These are phyloP conservation scores for Epirrita christyi DNA, from an alignment of 2,888 invertebrate species.

Conservation along the genomic window DNA sequence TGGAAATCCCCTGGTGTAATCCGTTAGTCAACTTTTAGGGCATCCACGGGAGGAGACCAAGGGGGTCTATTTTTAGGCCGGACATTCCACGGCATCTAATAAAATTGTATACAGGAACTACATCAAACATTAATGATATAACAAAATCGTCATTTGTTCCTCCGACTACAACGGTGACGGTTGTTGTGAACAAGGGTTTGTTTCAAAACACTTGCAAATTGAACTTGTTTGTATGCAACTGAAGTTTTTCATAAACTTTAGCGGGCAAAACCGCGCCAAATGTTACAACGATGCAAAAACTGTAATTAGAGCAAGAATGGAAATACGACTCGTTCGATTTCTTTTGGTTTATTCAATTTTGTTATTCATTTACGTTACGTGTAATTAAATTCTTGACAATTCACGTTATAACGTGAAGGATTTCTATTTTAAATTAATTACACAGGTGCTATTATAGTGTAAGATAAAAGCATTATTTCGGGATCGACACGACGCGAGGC, in stretches of 20 bases:
- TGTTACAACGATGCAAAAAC: constrained; percentile 60
- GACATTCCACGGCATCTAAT: too few relatives aligned
- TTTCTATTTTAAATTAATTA: too few relatives aligned
- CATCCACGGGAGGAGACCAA: too few relatives aligned
- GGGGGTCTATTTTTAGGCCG: too few relatives aligned
- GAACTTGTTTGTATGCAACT: constrained; percentile 69
- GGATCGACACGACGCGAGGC: too few relatives aligned
- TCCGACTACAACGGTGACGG: constrained; percentile 37
- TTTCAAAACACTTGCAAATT: constrained; percentile 61
- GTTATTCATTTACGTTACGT: constrained; percentile 58
- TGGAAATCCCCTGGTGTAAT: neutral
- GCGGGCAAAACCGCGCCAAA: constrained; percentile 56
- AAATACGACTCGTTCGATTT: constrained; percentile 58
- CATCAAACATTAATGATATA: too few relatives aligned
- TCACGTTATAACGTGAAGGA: constrained; percentile 25
- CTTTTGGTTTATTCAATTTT: constrained; percentile 52
- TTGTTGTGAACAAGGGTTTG: constrained; percentile 38
- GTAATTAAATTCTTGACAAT: constrained; percentile 62
- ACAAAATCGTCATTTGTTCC: constrained; percentile 15
- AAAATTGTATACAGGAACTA: too few relatives aligned
- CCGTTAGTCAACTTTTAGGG: too few relatives aligned
- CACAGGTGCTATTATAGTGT: too few relatives aligned
- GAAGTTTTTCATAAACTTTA: constrained; percentile 72
- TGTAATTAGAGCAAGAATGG: constrained; percentile 71
- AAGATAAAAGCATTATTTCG: neutral